Evolutionary conservation across 2,797 vertebrate genomes (phyloP).

Genomic region (Eulemur mongoz): DNA sequence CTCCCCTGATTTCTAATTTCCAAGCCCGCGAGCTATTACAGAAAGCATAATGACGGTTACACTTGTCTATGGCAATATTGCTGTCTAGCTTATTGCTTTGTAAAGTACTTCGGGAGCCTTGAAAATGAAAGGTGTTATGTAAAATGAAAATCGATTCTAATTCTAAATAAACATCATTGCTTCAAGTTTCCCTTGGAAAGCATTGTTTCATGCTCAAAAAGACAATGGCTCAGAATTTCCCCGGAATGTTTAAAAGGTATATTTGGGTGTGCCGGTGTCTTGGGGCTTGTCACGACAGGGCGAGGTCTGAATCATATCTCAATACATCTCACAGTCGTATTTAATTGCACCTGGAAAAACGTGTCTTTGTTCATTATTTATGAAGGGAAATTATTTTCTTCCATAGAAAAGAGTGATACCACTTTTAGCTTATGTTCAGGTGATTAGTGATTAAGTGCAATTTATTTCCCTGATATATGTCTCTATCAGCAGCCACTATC

Average conservation of each 20-base stretch:
- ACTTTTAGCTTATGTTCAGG: conserved; percentile 62
- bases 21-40: conserved; percentile 75
- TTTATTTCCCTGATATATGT: neutral
- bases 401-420: conserved; percentile 43
- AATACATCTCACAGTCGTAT: conserved; percentile 54
- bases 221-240: conserved; percentile 42
- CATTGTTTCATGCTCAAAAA: conserved; percentile 62
- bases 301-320: conserved; percentile 44
- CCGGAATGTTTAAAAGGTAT: neutral
- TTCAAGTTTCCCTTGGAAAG: conserved; percentile 71
- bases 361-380: conserved; percentile 74
- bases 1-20: conserved; percentile 80
- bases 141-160: conserved; percentile 80
- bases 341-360: conserved; percentile 74
- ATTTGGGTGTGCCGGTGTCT: conserved; percentile 37
- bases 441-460: conserved; percentile 31
- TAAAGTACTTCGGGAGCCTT: conserved; percentile 71
- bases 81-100: conserved; percentile 63
- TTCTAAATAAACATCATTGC: conserved; percentile 78
- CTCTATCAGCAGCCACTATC: neutral
- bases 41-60: conserved; percentile 67
- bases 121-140: conserved; percentile 72
- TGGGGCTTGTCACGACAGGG: conserved; percentile 38
- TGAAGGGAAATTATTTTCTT: conserved; percentile 67
- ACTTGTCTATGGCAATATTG: conserved; percentile 69